Base-by-base conservation (phyloP, 2,797 vertebrate species). In the Atherinosoma microstoma region DNA sequence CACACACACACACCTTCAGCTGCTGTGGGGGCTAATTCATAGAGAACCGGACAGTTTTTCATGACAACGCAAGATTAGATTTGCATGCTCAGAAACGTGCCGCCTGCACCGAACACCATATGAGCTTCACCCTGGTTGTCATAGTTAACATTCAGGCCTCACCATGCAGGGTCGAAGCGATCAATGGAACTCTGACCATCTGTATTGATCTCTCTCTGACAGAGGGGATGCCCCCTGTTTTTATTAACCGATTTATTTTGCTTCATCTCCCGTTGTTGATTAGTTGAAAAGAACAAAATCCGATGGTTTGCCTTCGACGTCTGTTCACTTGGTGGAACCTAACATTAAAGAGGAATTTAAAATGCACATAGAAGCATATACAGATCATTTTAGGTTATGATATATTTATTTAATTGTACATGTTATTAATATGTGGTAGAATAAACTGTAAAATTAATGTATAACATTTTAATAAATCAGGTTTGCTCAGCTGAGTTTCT, bases 221-320 rank as follows among this genome's bases (percentile, higher is more conserved):
- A 30, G 53, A 68, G n/a, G 27, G 16, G 47, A 38, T 51, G 66
- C 29, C 10, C 15, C 27, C 24, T 40, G 16, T 68, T 60, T 76
- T 49, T 49, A 75, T 62, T 83, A 59, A 71, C 60, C 65, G 20
- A 70, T 70, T 75, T 78, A 8, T 20, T 34, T 24, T 15, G 58
- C 36, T 22, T 15, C 6, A 8, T 34, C 38, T 64, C 34, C 0
- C 15, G 56, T 62, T 67, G 54, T 58, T 59, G 54, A 56, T 15
- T 3, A 6, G 40, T 60, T 24, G 2, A 53, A 40, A 54, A n/a
- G 27, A 29, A 29, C 4, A 20, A 47, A 18, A 58, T 9, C 62
- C 54, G n/a, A 32, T 2, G 6, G 10, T 45, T 62, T 51, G 47
- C 47, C 47, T 53, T n/a, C 56, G 16, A 10, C 10, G 30, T 53